Percentiles rank a stretch among this genome's conserved stretches.
Evolutionary conservation across 2,888 invertebrate species (phyloP).

Genomic region (Rhogogaster chlorosoma): DNA sequence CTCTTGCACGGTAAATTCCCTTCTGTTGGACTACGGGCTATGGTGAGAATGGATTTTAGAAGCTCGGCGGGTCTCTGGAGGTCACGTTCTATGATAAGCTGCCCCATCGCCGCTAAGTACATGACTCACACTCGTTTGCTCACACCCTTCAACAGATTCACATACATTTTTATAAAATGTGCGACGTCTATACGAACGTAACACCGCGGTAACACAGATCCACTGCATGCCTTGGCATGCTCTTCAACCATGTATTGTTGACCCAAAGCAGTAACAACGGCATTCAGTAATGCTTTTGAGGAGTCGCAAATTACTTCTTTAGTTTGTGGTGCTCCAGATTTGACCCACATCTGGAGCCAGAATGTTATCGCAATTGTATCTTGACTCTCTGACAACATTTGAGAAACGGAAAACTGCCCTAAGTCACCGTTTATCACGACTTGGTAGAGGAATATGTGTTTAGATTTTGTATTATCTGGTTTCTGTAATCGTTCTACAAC

Average conservation of each 20-base stretch:
- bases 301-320: constrained; percentile 54
- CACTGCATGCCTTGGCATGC: constrained; percentile 39
- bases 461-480: constrained; percentile 42
- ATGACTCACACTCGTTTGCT: constrained; percentile 24
- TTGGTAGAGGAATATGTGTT: constrained; percentile 55
- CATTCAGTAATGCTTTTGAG: constrained; percentile 50
- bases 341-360: constrained; percentile 55
- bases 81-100: constrained; percentile 47
- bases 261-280: constrained; percentile 52
- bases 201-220: constrained; percentile 19
- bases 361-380: constrained; percentile 51
- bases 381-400: constrained; percentile 56
- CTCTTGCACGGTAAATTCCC: background rate
- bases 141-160: constrained; percentile 27
- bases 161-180: constrained; percentile 53
- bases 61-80: constrained; percentile 40
- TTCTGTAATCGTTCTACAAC: constrained; percentile 46
- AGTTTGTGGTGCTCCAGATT: constrained; percentile 51
- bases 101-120: constrained; percentile 51
- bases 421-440: constrained; percentile 32
- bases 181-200: constrained; percentile 55
- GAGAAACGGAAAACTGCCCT: constrained; percentile 52
- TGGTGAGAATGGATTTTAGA: constrained; percentile 44
- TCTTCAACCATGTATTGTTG: constrained; percentile 20
- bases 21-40: constrained; percentile 42